Evolutionary conservation across 2,888 invertebrate species (phyloP), one percentile per base, ranked within the genome.

Genomic region (Temnothorax unifasciatus): DNA sequence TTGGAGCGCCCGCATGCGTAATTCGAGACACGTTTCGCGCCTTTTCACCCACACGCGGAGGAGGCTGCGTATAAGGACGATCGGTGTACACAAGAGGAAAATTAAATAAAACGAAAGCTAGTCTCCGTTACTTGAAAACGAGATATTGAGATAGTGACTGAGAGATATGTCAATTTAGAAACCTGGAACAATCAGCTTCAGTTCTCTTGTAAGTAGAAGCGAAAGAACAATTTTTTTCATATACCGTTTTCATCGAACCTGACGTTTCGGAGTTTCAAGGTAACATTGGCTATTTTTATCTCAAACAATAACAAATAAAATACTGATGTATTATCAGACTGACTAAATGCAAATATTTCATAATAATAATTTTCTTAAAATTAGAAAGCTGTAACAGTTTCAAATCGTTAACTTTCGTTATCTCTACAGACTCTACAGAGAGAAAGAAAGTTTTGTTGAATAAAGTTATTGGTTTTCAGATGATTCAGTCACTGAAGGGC

Each of bases 1-100:
- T 63, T 73, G 41, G 41, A 73, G 61, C 77, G 57, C 34, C 21
- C 66, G 66, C n/a, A 79, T 76, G 66, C 79, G 64, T 64, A 79
- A 82, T 76, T 44, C 41, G 76, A 85, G 77, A 85, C 76, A 59
- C 69, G 57, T 82, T 79, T 77, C 63, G 79, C 79, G 57, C 44
- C 76, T 83, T 54, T 83, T 76, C 68, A 77, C 50, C 52, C 57
- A 25, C 82, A 54, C 74, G 57, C 59, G 83, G 83, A 88, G 75
- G 66, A 74, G 5, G 44, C 9, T 81, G 21, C 44, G 74, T 59
- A 8, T 73, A 81, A 47, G 47, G 52, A 73, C 38, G 47, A 59
- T 61, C 57, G 2, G 34, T 59, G 29, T 3, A 29, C 29, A 73
- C 25, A 29, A 68, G 52, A 54, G 44, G 44, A 44, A 21, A 59